phyloP scores from a whole-genome alignment of 35 echinoderm and acorn worm species.

The Lytechinus variegatus region DNA sequence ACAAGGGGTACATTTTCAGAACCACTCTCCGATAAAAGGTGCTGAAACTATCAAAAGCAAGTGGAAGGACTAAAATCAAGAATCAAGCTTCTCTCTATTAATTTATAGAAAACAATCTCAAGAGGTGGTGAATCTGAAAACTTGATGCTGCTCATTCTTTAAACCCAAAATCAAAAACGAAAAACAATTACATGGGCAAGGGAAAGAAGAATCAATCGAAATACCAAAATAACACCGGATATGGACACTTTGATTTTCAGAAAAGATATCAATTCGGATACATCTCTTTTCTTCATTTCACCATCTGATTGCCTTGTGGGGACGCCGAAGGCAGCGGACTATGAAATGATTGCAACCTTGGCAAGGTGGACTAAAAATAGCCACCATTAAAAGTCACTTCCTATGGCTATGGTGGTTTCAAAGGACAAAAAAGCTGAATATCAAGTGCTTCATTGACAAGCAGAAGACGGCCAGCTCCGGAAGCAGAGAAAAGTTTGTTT shows the following conservation, averaged over 20 bases:
- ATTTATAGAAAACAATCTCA: not conserved
- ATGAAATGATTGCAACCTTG: slow-evolving; percentile 2
- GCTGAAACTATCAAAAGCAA: too few species aligned
- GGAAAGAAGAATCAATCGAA: not conserved
- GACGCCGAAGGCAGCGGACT: not conserved
- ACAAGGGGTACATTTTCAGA: too few species aligned
- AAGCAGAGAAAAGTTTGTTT: not conserved
- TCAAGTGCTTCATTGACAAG: not conserved
- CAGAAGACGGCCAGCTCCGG: not conserved
- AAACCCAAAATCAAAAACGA: too few species aligned
- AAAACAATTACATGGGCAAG: not conserved
- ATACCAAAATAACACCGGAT: not conserved
- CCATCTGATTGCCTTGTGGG: not conserved
- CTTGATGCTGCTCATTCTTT: too few species aligned
- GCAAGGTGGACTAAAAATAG: not conserved
- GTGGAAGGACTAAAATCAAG: too few species aligned
- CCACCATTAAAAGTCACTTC: not conserved
- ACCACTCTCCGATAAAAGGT: too few species aligned
- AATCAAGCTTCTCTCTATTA: not conserved
- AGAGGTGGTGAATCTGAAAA: not conserved
- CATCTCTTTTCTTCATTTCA: not conserved
- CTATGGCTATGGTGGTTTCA: not conserved
- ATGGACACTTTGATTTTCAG: not conserved
- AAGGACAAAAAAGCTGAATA: not conserved
- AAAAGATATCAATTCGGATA: not conserved